Base-by-base conservation (phyloP, 1,140 invertebrate species). In the Thalassaphorura encarpata region DNA sequence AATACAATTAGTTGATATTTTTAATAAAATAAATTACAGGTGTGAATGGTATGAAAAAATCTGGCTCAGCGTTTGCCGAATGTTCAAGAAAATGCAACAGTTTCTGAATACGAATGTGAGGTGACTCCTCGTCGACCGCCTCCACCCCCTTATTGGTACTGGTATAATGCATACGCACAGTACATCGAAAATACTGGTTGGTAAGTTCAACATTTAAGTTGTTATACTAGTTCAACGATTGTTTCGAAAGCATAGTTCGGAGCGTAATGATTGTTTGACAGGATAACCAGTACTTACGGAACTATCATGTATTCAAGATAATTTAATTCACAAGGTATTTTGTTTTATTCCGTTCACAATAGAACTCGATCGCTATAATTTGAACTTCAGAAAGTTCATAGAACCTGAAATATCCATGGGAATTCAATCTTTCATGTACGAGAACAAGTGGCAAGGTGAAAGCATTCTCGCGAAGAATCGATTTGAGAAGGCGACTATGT, bases 151-250 rank as follows among this genome's bases (percentile, higher is more conserved):
- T 58, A 53, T 36, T 61, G 52, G 58, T 58, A 61, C 16, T 61
- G 58, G 58, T 58, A 58, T 41, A 54, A 64, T 42, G 54, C 53
- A 0, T 64, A 64, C 48, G 43, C 58, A 3, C 62, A 64, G 23
- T 41, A 53, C 39, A 27, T 60, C 18, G 53, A 63, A 13, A 28
- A 42, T 26, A 18, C 18, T 6, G 28, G 21, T 24, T 19, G 48
- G 48, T 33, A 39, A 18, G 29, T 15, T 18, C 5, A 18, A 15
- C 19, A 15, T 6, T 6, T 21, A 48, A 48, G 46, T 13, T 6
- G 19, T 5, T 11, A 24, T 48, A 24, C 26, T 28, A 16, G 13
- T 26, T 21, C 13, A 8, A 24, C 46, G 5, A 16, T 21, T 21
- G 19, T 13, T 11, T 48, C 13, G 13, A 15, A 13, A 21, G 8